Percentiles rank a stretch among this genome's conserved stretches.
Conservation (phyloP, 2,797 vertebrate genomes). For the Sarcoramphus papa region DNA sequence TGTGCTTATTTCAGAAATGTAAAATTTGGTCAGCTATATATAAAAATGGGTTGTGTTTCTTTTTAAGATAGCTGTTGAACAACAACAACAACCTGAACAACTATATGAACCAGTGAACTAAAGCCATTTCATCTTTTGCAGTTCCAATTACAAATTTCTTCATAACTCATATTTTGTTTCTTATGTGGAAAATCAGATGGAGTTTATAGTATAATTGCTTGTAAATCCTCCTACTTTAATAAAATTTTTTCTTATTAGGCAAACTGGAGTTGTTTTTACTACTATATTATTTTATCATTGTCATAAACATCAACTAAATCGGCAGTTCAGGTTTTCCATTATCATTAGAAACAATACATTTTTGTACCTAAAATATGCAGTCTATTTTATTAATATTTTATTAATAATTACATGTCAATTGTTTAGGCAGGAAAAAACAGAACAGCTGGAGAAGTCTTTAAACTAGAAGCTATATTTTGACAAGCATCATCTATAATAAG, state of each 20-base stretch:
- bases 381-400: background rate
- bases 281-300: background rate
- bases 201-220: background rate
- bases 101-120: background rate
- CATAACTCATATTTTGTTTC: background rate
- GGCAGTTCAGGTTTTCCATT: background rate
- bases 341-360: background rate
- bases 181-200: background rate
- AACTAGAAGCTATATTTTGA: background rate
- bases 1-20: background rate
- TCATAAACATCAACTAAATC: background rate
- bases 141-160: background rate
- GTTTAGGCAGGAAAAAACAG: background rate
- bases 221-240: background rate
- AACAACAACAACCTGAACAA: background rate
- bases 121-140: background rate
- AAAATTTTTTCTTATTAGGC: background rate
- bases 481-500: background rate
- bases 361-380: background rate
- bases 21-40: background rate
- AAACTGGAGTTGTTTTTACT: background rate
- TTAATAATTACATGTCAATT: background rate
- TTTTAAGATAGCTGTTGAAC: background rate
- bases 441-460: background rate
- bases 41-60: background rate